Base-by-base conservation (phyloP, 1,140 invertebrate genomes). In the Zaprionus tsacasi region DNA sequence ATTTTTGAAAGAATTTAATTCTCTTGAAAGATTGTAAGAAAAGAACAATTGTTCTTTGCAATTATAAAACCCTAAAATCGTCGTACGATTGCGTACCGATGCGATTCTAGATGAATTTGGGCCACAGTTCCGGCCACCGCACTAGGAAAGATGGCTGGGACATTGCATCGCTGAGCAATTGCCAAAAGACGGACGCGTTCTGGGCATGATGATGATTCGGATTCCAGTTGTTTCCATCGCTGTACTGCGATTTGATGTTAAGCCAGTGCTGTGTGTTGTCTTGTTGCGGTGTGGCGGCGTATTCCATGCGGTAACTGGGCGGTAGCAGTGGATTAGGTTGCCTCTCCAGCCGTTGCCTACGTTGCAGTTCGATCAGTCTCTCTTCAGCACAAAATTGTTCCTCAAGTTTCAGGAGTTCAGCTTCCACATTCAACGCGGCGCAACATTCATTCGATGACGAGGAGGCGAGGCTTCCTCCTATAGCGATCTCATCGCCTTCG, bases 61-160 rank as follows among this genome's bases (percentile, higher is more conserved):
- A 6, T 59, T 21, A 27, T 59, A 54, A 15, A 11, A 67, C 69
- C 55, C 12, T 56, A 59, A 73, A 63, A 61, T 25, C 56, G 35
- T 25, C 56, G 35, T 35, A 13, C 38, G 54, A n/a, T n/a, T n/a
- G n/a, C n/a, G n/a, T n/a, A 15, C 7, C 36, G 6, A 15, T 30
- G 17, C n/a, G n/a, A 6, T 12, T 50, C 77, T 89, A 92, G 27
- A 91, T 91, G n/a, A 91, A 60, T 30, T 91, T 89, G 36, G 78
- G 70, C 85, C 85, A 91, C 30, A 86, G 11, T 38, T 79, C 79
- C 8, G 82, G 82, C 74, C 81, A 82, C 50, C 76, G 76, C 43
- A 77, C 58, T 40, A 78, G 50, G 38, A 77, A 66, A 35, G 79
- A 77, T 33, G 65, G 66, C 27, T 80, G 72, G 7, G 70, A 64